Evolutionary conservation across 2,797 vertebrate genomes (phyloP).

Genomic region (Myotis daubentonii): DNA sequence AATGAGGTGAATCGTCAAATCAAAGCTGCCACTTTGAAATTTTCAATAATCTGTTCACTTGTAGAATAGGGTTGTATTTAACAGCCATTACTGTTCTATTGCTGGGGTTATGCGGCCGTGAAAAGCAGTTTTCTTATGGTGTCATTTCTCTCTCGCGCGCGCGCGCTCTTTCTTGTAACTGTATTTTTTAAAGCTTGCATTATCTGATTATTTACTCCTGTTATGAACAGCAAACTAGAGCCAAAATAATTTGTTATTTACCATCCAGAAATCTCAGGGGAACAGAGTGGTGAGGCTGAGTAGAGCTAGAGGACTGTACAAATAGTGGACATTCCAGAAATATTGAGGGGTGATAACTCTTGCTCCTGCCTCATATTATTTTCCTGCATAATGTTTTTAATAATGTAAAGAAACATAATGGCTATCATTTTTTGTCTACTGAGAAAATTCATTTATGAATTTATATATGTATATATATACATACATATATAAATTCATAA

Average conservation of each 20-base stretch:
- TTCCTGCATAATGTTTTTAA: not conserved
- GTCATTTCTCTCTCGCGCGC: not conserved
- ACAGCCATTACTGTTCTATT: constrained; percentile 64
- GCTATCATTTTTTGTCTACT: not conserved
- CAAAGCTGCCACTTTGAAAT: constrained; percentile 80
- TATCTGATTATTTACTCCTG: constrained; percentile 9
- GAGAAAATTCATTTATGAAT: not conserved
- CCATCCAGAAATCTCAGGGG: not conserved
- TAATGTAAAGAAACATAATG: not conserved
- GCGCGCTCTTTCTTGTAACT: not conserved
- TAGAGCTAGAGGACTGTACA: not conserved
- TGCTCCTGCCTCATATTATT: not conserved
- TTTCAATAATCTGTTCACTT: constrained; percentile 83
- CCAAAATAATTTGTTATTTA: not conserved
- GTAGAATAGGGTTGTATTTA: constrained; percentile 77
- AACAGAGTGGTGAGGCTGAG: not conserved
- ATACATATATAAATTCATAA: too few species aligned
- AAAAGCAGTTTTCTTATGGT: constrained; percentile 67
- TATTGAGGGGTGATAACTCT: not conserved
- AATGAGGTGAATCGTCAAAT: constrained; percentile 85
- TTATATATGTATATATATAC: not conserved
- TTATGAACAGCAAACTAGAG: not conserved
- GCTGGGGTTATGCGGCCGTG: constrained; percentile 60
- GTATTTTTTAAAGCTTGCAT: constrained; percentile 16
- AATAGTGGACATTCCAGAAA: not conserved